phyloP scores from a whole-genome alignment of 2,888 invertebrate species.

The Esperia sulphurella region DNA sequence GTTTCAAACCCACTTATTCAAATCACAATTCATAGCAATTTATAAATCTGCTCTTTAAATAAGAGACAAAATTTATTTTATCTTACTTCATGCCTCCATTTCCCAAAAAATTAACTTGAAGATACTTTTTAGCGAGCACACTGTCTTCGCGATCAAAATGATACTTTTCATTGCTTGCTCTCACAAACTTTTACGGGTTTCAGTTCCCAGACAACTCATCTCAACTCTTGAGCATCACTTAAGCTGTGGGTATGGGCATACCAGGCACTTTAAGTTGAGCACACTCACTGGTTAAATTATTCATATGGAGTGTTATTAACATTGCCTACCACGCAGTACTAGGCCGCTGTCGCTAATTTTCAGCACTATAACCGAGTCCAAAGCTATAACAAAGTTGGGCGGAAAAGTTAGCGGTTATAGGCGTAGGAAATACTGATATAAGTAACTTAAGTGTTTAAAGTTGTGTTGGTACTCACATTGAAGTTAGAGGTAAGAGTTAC shows the following conservation, averaged over 20 bases:
- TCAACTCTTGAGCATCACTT: background rate
- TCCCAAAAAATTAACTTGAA: too few species aligned
- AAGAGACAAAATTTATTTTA: too few species aligned
- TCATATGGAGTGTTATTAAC: constrained; percentile 7
- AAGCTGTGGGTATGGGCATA: background rate
- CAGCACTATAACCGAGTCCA: constrained; percentile 11
- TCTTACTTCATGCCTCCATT: too few species aligned
- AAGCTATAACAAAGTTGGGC: constrained; percentile 3
- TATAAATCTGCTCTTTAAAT: too few species aligned
- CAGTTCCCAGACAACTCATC: background rate
- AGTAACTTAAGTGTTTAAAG: background rate
- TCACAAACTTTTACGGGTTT: background rate
- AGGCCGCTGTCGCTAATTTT: constrained; percentile 10
- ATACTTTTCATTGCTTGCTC: background rate
- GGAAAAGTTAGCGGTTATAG: background rate
- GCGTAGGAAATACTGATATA: background rate
- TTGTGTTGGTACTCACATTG: background rate
- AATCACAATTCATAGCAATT: too few species aligned
- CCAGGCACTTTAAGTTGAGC: constrained; percentile 3
- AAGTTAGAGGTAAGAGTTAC: background rate
- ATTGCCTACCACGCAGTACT: background rate
- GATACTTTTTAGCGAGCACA: too few species aligned
- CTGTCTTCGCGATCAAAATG: background rate
- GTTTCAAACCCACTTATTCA: too few species aligned
- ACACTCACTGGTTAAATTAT: constrained; percentile 7